Conservation (phyloP, 92 coral and sea anemone species). For the Phenganax stokvisi region DNA sequence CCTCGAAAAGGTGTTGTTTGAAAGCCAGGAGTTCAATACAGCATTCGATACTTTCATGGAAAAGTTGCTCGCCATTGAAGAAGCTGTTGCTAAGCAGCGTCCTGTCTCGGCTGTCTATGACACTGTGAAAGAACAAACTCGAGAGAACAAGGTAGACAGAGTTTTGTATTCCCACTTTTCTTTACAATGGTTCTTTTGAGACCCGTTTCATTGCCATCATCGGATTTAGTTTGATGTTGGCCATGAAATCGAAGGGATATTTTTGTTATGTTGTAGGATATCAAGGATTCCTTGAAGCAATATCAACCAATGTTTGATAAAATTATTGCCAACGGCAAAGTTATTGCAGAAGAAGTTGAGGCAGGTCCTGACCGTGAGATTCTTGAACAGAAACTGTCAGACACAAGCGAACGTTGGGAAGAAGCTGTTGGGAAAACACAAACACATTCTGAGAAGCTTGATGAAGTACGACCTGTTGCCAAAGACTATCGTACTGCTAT, state of each 20-base stretch:
- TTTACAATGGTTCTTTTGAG: neutral
- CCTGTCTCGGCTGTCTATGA: constrained; percentile 91
- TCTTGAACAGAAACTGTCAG: constrained; percentile 73
- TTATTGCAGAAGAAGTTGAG: constrained; percentile 75
- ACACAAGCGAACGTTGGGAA: constrained; percentile 78
- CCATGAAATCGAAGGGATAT: too few relatives aligned
- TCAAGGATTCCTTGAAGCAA: constrained; percentile 70
- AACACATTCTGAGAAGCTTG: constrained; percentile 75
- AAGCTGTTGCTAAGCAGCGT: constrained; percentile 70
- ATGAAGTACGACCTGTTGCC: constrained; percentile 81
- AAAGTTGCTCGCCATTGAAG: constrained; percentile 79
- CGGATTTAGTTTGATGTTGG: too few relatives aligned
- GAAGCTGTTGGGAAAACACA: constrained; percentile 63
- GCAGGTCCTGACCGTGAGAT: constrained; percentile 95
- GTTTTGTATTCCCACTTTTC: neutral
- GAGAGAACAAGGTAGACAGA: constrained; percentile 69
- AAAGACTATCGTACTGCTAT: constrained; percentile 70
- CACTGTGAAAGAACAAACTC: constrained; percentile 77
- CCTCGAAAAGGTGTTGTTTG: constrained; percentile 79
- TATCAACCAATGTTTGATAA: constrained; percentile 81
- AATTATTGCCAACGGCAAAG: constrained; percentile 70
- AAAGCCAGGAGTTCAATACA: constrained; percentile 93
- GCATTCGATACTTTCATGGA: constrained; percentile 92
- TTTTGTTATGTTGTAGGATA: constrained; percentile 47
- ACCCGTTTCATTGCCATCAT: too few relatives aligned